These are phyloP conservation scores for Lissonota sp. DNA, from an alignment of 2,888 invertebrate genomes.

Conservation along the genomic window DNA sequence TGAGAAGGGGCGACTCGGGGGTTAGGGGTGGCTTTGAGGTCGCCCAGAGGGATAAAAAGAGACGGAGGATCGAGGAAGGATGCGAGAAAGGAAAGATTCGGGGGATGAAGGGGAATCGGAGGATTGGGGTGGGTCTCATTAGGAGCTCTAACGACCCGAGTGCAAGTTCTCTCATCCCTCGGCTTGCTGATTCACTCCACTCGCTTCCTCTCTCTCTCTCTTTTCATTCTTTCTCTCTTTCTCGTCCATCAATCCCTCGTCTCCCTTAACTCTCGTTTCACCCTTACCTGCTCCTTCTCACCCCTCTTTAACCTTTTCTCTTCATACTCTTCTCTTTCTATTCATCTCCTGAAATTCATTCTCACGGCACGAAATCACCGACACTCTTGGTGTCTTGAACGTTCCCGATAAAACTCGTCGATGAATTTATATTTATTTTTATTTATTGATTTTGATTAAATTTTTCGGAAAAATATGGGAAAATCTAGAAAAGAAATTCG, in stretches of 20 bases:
- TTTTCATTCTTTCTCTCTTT: slow-evolving; percentile 54
- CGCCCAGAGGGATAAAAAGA: slow-evolving; percentile 28
- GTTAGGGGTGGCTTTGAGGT: slow-evolving; percentile 51
- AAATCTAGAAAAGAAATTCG: no score
- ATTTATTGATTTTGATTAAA: no score
- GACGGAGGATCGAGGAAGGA: slow-evolving; percentile 44
- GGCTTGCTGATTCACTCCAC: slow-evolving; percentile 75
- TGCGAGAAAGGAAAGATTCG: slow-evolving; percentile 33
- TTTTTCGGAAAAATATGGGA: no score
- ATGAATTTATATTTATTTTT: slow-evolving; percentile 24
- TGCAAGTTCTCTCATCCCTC: slow-evolving; percentile 74
- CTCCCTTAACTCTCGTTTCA: slow-evolving; percentile 58
- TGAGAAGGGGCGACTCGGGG: no score
- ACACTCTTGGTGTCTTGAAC: slow-evolving; percentile 36
- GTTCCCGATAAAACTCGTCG: slow-evolving; percentile 40
- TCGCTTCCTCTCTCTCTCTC: slow-evolving; percentile 53
- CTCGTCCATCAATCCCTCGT: slow-evolving; percentile 59
- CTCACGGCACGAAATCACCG: slow-evolving; percentile 40
- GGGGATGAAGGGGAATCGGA: slow-evolving; percentile 1
- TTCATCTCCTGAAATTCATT: slow-evolving; percentile 57
- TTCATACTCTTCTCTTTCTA: slow-evolving; percentile 27
- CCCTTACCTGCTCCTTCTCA: slow-evolving; percentile 35
- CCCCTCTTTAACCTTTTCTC: slow-evolving; percentile 37
- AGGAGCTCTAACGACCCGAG: slow-evolving; percentile 83
- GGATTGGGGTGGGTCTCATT: slow-evolving; percentile 76